Base-by-base conservation (phyloP, 1,140 invertebrate genomes). In the Mycetomoellerius zeteki region DNA sequence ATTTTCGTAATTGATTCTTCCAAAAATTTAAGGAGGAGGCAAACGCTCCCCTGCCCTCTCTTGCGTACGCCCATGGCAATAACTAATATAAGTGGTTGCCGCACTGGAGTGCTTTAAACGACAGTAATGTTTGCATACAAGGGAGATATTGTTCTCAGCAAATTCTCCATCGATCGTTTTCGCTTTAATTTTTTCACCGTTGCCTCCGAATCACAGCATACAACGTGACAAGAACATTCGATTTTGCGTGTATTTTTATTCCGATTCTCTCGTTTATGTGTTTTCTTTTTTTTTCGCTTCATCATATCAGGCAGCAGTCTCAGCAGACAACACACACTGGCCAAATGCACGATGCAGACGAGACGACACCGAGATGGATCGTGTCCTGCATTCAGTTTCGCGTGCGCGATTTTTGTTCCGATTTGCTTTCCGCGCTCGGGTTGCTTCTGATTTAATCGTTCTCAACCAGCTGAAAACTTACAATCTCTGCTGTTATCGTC, bases 401-500 rank as follows among this genome's bases (percentile, higher is more conserved):
- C 91, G 90, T 88, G 89, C 89, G 88, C 69, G 69, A 85, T 91
- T 87, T 87, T 89, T 88, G 16, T 87, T 72, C 65, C 50, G 65
- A 14, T 43, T 84, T 86, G 84, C 85, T 89, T 85, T 84, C 62
- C 67, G 50, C 50, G 54, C 30, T 88, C 71, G 24, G 10, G 52
- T 75, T 87, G 56, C 52, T 86, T 87, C 67, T 85, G 81, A 85
- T 86, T 86, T 85, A 81, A 78, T 86, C 76, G 71, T 87, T 85
- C 50, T 91, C 89, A 90, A 91, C 88, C 89, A 91, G 88, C 89
- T 69, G 65, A 90, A 92, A 88, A 95, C 95, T 95, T 95, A 95
- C 95, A 92, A 94, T 95, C 94, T 93, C 92, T 92, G 88, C 92
- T 86, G 93, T 87, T 95, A 91, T 95, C 95, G 91, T 95, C 94